phyloP scores from a whole-genome alignment of 1,140 invertebrate species.

The Oryctes rhinoceros region DNA sequence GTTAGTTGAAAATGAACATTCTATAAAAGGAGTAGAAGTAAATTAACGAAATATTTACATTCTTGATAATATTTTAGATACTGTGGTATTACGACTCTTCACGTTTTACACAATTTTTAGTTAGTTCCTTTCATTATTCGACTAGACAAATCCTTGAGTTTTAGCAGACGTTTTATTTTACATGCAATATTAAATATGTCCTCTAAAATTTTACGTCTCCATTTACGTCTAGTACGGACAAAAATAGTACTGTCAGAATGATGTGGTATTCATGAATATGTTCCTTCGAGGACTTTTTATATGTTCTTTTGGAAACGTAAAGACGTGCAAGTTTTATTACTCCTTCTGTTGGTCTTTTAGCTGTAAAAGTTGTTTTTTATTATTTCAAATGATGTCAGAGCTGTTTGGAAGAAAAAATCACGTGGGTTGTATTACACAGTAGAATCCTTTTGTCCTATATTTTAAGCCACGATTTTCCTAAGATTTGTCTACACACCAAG shows the following conservation, averaged over 20 bases:
- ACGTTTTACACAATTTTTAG: not conserved
- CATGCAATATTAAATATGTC: slow-evolving; percentile 11
- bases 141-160: slow-evolving; percentile 1
- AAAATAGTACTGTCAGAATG: not conserved
- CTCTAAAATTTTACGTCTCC: not conserved
- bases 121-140: not conserved
- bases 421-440: too few relatives aligned
- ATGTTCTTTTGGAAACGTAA: not conserved
- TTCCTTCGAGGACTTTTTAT: not conserved
- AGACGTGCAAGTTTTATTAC: not conserved
- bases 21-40: not conserved
- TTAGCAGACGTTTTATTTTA: slow-evolving; percentile 2
- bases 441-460: too few relatives aligned
- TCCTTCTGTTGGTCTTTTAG: not conserved
- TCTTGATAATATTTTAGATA: not conserved
- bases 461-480: too few relatives aligned
- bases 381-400: not conserved
- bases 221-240: not conserved
- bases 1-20: not conserved
- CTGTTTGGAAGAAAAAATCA: too few relatives aligned
- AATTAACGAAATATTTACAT: slow-evolving; percentile 8
- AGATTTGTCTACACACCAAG: too few relatives aligned
- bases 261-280: not conserved
- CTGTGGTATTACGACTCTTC: not conserved
- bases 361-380: slow-evolving; percentile 4